Base-by-base conservation (phyloP, 1,140 invertebrate species). In the Bombus fervidus region DNA sequence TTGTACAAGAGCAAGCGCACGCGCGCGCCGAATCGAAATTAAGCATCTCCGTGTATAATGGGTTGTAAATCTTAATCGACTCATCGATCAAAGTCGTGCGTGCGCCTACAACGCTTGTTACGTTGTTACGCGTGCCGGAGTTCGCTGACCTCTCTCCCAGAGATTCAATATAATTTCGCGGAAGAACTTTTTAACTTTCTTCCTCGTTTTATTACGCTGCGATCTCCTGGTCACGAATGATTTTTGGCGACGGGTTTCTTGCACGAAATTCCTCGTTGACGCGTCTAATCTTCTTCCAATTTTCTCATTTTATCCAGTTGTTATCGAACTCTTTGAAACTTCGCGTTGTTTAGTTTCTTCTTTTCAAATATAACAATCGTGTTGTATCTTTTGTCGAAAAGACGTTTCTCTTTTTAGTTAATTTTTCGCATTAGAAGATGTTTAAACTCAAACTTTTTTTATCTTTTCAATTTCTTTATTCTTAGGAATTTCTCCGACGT, bases 41-140 rank as follows among this genome's bases (percentile, higher is more conserved):
- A 66, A 78, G 31, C 59, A 78, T 78, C 39, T 78, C 25, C 25
- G 22, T 1, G 22, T 69, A 69, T 25, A 43, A 66, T 47, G 47
- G 37, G 28, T 80, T n/a, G 43, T 34, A 53, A 72, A 81, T 71
- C 47, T 71, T 39, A 68, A 72, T 69, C 64, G 43, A 39, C 41
- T 66, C 66, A 57, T 81, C 79, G 79, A 71, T 81, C 66, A 81
- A 81, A 53, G 78, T 80, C 79, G 34, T 31, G 68, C 79, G 37
- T 73, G 78, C 28, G 62, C 3, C 22, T 69, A 43, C 31, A 18
- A 53, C 37, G 69, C 68, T 62, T 62, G 59, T 62, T 62, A 62
- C 28, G 59, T 57, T 81, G 68, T 81, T 81, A 62, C 47, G 79
- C 53, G 37, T 69, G 34, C 47, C 57, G 31, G 34, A 10, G 81